Conservation (phyloP, 2,888 invertebrate genomes). For the Liopterus haemorrhoidalis region DNA sequence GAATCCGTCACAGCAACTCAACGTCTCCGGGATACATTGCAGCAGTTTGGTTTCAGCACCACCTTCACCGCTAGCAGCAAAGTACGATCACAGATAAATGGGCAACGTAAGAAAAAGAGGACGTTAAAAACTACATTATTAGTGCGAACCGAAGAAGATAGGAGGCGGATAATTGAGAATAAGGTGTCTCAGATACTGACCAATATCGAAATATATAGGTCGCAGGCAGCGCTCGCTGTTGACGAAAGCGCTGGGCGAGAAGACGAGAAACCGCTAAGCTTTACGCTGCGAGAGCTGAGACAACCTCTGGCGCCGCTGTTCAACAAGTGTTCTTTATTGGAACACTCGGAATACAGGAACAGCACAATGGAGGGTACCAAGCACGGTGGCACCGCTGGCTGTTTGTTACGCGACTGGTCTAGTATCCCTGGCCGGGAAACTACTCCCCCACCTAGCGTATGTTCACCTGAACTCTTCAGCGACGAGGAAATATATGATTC, state of each 20-base stretch:
- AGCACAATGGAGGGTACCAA: constrained; percentile 42
- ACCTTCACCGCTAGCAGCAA: too few relatives aligned
- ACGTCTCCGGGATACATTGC: too few relatives aligned
- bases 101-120: constrained; percentile 36
- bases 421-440: constrained; percentile 58
- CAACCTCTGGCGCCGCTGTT: constrained; percentile 6
- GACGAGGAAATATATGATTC: not conserved
- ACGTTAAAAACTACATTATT: constrained; percentile 40
- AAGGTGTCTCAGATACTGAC: constrained; percentile 13
- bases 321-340: constrained; percentile 6
- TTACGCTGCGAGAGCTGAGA: constrained; percentile 31
- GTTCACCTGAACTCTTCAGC: not conserved
- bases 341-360: constrained; percentile 6
- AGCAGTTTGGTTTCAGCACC: too few relatives aligned
- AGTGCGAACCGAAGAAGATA: constrained; percentile 39
- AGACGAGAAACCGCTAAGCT: constrained; percentile 21
- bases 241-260: not conserved
- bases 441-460: constrained; percentile 53
- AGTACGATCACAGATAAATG: too few relatives aligned
- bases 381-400: constrained; percentile 45
- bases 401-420: constrained; percentile 56
- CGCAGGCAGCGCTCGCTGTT: too few relatives aligned
- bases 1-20: too few relatives aligned
- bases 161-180: constrained; percentile 36
- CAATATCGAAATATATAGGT: constrained; percentile 16